Evolutionary conservation across 2,797 vertebrate species (phyloP).

Genomic region (Molossus molossus): DNA sequence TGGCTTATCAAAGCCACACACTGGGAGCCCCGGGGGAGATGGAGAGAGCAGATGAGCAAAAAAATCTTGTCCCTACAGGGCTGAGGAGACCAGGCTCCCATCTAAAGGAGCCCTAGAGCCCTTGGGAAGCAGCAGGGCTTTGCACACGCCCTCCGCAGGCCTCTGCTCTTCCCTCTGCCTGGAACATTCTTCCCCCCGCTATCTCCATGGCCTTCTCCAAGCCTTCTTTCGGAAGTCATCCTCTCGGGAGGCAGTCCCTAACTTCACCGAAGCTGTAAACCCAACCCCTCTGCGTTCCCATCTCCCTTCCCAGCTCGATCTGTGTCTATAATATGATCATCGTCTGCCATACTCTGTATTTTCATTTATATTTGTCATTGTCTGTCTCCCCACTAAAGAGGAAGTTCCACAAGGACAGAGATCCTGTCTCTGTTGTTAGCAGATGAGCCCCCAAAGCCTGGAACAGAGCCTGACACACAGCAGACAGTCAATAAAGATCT

Average conservation of each 20-base stretch:
- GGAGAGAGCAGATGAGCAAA: background rate
- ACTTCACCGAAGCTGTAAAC: background rate
- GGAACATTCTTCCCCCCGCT: background rate
- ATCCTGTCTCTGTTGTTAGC: background rate
- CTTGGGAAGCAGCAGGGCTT: background rate
- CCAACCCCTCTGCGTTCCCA: background rate
- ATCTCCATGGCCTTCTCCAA: background rate
- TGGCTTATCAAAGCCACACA: background rate
- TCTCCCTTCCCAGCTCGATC: background rate
- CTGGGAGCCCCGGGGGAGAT: background rate
- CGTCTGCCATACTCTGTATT: background rate
- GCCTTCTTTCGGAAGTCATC: background rate
- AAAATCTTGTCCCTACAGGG: background rate
- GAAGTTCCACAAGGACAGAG: background rate
- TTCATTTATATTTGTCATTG: background rate
- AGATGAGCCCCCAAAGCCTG: background rate
- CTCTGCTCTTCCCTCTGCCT: slow-evolving; percentile 1
- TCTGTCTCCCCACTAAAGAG: background rate
- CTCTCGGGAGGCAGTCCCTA: background rate
- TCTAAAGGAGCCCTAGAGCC: background rate
- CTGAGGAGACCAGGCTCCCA: background rate
- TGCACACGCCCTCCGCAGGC: background rate
- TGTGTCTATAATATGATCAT: background rate
- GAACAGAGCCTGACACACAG: background rate
- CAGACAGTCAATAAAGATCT: slow-evolving; percentile 9